phyloP scores from a whole-genome alignment of 2,113 vertebrate species.

The Heterotilapia buettikoferi region DNA sequence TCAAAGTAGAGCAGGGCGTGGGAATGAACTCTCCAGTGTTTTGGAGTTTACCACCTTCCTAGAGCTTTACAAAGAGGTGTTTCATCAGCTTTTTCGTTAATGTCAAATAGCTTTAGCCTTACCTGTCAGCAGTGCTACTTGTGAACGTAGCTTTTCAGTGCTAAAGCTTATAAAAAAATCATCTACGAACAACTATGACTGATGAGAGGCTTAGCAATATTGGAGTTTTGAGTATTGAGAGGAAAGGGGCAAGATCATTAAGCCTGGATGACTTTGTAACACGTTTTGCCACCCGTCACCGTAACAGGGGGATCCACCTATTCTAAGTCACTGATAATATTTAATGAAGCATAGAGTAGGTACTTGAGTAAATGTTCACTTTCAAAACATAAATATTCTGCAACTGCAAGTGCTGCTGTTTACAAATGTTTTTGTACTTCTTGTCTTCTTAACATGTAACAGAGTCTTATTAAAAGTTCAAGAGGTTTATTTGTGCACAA shows the following conservation, averaged over 20 bases:
- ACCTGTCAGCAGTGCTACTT: not conserved
- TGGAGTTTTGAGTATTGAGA: not conserved
- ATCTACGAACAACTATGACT: not conserved
- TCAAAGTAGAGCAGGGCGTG: not conserved
- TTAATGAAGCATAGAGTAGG: not conserved
- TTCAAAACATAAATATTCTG: no score
- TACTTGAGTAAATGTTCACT: no score
- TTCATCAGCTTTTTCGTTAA: fast-evolving
- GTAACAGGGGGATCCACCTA: not conserved
- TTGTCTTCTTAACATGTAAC: no score
- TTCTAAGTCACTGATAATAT: not conserved
- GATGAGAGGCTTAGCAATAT: not conserved
- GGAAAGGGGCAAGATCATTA: not conserved
- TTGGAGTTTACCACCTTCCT: not conserved
- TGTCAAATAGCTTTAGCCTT: not conserved
- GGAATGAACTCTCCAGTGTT: not conserved
- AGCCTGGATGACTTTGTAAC: not conserved
- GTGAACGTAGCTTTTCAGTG: not conserved
- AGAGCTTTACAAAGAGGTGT: not conserved
- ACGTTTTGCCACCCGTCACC: not conserved
- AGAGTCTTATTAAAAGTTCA: no score
- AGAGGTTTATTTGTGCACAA: no score
- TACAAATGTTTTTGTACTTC: no score
- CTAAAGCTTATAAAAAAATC: not conserved
- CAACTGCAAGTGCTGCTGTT: no score